phyloP scores from a whole-genome alignment of 2,888 invertebrate species.

The Metallyticus violacea region DNA sequence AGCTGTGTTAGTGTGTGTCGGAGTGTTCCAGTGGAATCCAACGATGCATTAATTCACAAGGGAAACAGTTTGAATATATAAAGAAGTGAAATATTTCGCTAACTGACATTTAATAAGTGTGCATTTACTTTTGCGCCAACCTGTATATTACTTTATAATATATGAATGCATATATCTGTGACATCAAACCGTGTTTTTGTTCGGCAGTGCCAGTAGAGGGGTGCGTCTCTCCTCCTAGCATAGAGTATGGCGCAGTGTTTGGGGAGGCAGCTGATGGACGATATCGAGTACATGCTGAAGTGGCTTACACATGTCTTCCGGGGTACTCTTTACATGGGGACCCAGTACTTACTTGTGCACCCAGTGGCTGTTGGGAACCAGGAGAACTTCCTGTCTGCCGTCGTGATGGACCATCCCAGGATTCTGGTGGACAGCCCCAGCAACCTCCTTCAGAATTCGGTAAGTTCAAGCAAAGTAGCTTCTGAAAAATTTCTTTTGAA shows the following conservation, averaged over 20 bases:
- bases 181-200: constrained; percentile 26
- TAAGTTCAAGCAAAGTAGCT: not conserved
- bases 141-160: too few species aligned
- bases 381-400: constrained; percentile 39
- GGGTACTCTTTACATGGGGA: constrained; percentile 46
- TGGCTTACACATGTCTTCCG: constrained; percentile 47
- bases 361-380: constrained; percentile 46
- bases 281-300: constrained; percentile 43
- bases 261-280: constrained; percentile 38
- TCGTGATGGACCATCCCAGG: not conserved
- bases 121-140: too few species aligned
- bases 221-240: constrained; percentile 44
- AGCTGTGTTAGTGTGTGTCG: too few species aligned
- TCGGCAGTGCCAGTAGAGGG: constrained; percentile 41
- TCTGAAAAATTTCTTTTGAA: too few species aligned
- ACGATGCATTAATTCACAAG: too few species aligned
- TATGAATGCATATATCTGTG: too few species aligned
- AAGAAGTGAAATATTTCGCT: too few species aligned
- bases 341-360: constrained; percentile 43
- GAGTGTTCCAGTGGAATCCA: too few species aligned
- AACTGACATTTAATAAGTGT: too few species aligned
- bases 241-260: constrained; percentile 42
- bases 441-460: not conserved
- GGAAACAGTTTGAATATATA: too few species aligned
- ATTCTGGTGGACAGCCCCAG: not conserved